Evolutionary conservation across 2,797 vertebrate species (phyloP).

Genomic region (Crax fasciolata): DNA sequence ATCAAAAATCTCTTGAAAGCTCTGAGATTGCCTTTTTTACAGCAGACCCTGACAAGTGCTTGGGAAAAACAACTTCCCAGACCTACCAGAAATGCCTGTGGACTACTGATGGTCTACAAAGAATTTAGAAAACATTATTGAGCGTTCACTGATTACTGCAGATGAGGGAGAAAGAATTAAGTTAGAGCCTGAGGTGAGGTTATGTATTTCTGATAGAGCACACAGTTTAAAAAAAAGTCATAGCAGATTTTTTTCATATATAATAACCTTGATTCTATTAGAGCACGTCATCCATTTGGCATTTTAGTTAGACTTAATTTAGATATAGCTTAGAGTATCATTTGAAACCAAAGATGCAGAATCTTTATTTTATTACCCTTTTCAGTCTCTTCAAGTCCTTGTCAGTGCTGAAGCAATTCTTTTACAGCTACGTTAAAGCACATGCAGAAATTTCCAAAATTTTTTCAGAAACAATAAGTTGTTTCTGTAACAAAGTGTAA

Average conservation of each 20-base stretch:
- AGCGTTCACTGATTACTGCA: background rate
- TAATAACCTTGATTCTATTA: background rate
- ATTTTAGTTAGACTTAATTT: background rate
- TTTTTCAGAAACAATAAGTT: slow-evolving; percentile 19
- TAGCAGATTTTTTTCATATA: background rate
- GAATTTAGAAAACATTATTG: background rate
- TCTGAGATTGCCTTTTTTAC: background rate
- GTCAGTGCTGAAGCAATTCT: background rate
- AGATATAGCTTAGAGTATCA: background rate
- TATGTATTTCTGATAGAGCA: background rate
- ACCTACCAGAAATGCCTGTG: background rate
- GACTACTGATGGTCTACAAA: background rate
- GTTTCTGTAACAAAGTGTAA: background rate
- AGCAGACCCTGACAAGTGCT: background rate
- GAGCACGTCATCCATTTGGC: background rate
- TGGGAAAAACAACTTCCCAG: background rate
- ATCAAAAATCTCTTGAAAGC: background rate
- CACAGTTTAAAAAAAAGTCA: background rate
- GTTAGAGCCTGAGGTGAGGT: background rate
- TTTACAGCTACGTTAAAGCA: background rate
- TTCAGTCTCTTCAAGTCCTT: background rate
- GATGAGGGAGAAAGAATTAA: background rate
- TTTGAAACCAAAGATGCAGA: background rate
- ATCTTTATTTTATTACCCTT: background rate
- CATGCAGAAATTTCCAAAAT: background rate